A percentile compares a stretch with the other conserved stretches of the same genome.
phyloP scores from a whole-genome alignment of 1,140 invertebrate species.

The Megathymus violae region DNA sequence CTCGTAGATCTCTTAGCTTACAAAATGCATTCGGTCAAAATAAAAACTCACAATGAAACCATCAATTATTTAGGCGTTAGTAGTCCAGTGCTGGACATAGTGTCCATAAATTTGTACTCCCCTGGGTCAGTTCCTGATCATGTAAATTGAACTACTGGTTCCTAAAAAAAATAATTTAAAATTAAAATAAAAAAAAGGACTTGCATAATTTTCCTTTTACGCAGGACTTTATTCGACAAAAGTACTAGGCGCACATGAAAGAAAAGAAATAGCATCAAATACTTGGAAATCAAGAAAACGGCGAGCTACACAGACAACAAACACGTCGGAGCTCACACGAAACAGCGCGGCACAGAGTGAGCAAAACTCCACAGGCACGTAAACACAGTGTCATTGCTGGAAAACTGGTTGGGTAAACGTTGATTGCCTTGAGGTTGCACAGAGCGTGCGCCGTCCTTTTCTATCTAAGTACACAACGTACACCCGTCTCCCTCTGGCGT shows the following conservation, averaged over 20 bases:
- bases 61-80: too few species aligned
- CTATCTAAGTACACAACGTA: constrained; percentile 37
- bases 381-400: constrained; percentile 58
- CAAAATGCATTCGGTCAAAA: too few species aligned
- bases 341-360: constrained; percentile 45
- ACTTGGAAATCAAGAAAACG: constrained; percentile 71
- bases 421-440: constrained; percentile 71
- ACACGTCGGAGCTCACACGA: constrained; percentile 39
- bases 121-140: too few species aligned
- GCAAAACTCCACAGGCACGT: constrained; percentile 41
- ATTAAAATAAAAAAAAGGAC: constrained; percentile 41
- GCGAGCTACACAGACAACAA: constrained; percentile 15
- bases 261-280: constrained; percentile 60
- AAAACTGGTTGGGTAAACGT: constrained; percentile 74
- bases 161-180: constrained; percentile 4
- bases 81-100: too few species aligned
- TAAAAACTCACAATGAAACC: too few species aligned
- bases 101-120: too few species aligned
- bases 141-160: too few species aligned
- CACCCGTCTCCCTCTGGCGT: constrained; percentile 48
- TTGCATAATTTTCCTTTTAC: constrained; percentile 43
- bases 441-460: constrained; percentile 46
- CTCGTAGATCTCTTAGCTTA: too few species aligned
- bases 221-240: constrained; percentile 46
- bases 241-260: constrained; percentile 61